A percentile compares a stretch with the other conserved stretches of the same genome.
These are phyloP conservation scores for Eucera pruinosa DNA, from an alignment of 2,888 invertebrate genomes.

Conservation along the genomic window DNA sequence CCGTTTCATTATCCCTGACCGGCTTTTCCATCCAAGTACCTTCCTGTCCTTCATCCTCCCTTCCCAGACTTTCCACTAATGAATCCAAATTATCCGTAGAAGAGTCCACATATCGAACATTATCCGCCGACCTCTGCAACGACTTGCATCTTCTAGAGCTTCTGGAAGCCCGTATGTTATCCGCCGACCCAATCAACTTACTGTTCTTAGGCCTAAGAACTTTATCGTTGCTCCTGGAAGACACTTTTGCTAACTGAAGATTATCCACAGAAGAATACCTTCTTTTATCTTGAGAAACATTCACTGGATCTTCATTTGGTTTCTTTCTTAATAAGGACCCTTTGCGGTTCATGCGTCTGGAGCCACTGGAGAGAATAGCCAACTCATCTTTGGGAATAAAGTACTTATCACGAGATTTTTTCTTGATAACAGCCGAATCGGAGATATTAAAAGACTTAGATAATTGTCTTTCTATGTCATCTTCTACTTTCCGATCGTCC, in stretches of 20 bases:
- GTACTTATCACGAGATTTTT: slow-evolving; percentile 58
- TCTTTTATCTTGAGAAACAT: slow-evolving; percentile 73
- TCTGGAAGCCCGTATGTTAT: slow-evolving; percentile 75
- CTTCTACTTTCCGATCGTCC: slow-evolving; percentile 36
- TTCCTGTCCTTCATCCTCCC: slow-evolving; percentile 60
- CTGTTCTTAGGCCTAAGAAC: slow-evolving; percentile 67
- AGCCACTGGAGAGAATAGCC: slow-evolving; percentile 65
- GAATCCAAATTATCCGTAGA: slow-evolving; percentile 78
- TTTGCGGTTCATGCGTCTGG: slow-evolving; percentile 74
- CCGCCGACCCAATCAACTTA: slow-evolving; percentile 79
- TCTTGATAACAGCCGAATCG: slow-evolving; percentile 47
- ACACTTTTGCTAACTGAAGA: slow-evolving; percentile 74
- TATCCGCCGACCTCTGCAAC: slow-evolving; percentile 79
- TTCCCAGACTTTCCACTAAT: slow-evolving; percentile 69
- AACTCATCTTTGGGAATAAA: slow-evolving; percentile 76
- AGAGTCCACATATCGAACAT: slow-evolving; percentile 75
- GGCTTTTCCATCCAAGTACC: slow-evolving; percentile 54
- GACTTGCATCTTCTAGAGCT: slow-evolving; percentile 73
- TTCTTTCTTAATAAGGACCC: slow-evolving; percentile 77
- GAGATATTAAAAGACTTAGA: slow-evolving; percentile 44
- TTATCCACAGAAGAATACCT: slow-evolving; percentile 82
- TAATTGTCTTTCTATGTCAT: slow-evolving; percentile 22
- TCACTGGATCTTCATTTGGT: slow-evolving; percentile 37
- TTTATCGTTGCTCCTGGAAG: slow-evolving; percentile 69
- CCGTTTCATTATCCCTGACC: slow-evolving; percentile 85